Percentiles rank a stretch among this genome's conserved stretches.
Conservation (phyloP, 2,888 invertebrate species). For the Apodemia mormo region DNA sequence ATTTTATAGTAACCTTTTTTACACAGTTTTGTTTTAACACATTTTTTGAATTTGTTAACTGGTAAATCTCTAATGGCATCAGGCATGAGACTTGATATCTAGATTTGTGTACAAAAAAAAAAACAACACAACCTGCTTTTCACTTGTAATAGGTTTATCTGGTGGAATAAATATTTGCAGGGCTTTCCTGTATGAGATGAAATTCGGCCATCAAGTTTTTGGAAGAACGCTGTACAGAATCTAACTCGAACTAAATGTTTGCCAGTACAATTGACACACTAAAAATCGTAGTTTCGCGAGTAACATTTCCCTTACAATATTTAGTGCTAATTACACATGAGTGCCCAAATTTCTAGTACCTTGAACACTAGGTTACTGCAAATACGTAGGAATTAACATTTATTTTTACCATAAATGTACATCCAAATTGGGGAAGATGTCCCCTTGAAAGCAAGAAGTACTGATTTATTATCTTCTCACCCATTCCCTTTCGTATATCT, state of each 20-base stretch:
- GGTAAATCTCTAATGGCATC: no score
- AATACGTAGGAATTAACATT: slow-evolving; percentile 28
- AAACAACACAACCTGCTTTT: no score
- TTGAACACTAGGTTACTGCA: slow-evolving; percentile 33
- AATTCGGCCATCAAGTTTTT: slow-evolving; percentile 24
- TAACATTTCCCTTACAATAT: slow-evolving; percentile 19
- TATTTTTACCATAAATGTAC: slow-evolving; percentile 14
- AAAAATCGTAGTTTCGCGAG: slow-evolving; percentile 10
- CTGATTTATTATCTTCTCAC: slow-evolving; percentile 12
- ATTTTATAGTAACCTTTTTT: no score
- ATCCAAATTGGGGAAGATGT: slow-evolving; percentile 20
- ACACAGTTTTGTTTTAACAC: no score
- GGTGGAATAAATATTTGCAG: no score
- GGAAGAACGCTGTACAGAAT: slow-evolving; percentile 13
- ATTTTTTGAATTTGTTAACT: no score
- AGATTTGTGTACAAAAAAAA: no score
- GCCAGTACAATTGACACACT: slow-evolving; percentile 22
- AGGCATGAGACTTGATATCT: no score
- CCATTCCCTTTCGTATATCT: background rate
- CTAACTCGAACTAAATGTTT: slow-evolving; percentile 15
- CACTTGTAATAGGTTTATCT: no score
- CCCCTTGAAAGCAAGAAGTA: slow-evolving; percentile 16
- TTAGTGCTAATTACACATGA: slow-evolving; percentile 20
- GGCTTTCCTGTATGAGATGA: slow-evolving; percentile 18
- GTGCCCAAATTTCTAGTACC: slow-evolving; percentile 32